phyloP scores from a whole-genome alignment of 2,797 vertebrate species.

The Darevskia mixta region DNA sequence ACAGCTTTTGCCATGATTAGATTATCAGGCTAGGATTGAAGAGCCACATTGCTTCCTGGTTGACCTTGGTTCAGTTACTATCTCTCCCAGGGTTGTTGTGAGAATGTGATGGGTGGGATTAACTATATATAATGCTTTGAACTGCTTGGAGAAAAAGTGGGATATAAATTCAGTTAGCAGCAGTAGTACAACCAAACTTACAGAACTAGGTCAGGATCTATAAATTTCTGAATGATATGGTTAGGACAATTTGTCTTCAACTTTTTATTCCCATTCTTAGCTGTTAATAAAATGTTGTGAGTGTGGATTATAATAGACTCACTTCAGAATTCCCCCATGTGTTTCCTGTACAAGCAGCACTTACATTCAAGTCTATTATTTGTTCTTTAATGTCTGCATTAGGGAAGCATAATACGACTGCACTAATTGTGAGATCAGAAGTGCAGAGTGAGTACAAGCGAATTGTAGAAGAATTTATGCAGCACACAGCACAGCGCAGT shows the following conservation, averaged over 20 bases:
- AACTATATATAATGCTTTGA: background rate
- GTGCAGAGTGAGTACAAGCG: conserved; percentile 18
- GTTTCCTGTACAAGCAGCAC: conserved; percentile 21
- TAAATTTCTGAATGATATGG: background rate
- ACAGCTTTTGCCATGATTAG: background rate
- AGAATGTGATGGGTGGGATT: background rate
- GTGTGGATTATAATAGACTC: conserved; percentile 15
- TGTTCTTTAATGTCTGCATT: conserved; percentile 35
- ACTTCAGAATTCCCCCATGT: conserved; percentile 22
- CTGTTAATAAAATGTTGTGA: conserved; percentile 3
- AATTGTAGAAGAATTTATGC: conserved; percentile 45
- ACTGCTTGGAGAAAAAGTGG: background rate
- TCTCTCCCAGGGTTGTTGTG: background rate
- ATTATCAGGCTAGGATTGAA: background rate
- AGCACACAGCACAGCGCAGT: conserved; percentile 15
- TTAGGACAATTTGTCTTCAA: background rate
- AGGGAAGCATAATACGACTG: conserved; percentile 47
- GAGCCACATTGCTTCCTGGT: background rate
- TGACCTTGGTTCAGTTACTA: background rate
- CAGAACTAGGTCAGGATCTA: background rate
- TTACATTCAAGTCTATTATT: conserved; percentile 57
- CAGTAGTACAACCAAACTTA: background rate
- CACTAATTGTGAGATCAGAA: conserved; percentile 49
- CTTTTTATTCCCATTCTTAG: conserved; percentile 33
- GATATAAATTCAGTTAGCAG: background rate